Conservation (phyloP, 64 coral and sea anemone species). For the Actinia equina region DNA sequence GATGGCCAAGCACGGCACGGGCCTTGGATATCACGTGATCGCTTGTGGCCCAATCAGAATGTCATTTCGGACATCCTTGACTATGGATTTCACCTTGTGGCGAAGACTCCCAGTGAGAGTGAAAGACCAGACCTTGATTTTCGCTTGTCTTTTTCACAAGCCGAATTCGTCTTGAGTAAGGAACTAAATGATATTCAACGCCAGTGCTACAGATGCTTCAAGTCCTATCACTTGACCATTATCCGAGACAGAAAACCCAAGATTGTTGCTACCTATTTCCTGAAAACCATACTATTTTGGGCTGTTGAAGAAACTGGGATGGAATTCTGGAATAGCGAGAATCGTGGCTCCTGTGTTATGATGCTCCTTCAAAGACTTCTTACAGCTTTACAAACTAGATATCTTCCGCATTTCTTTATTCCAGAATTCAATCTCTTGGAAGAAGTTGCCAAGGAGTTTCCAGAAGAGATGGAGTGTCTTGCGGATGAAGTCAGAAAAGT, state of each 20-base stretch:
- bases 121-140: conserved; percentile 51
- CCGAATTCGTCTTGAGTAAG: conserved; percentile 55
- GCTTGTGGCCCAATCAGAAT: conserved; percentile 43
- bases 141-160: conserved; percentile 62
- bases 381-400: not conserved
- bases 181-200: conserved; percentile 51
- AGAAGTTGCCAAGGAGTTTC: conserved; percentile 36
- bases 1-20: conserved; percentile 50
- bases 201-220: conserved; percentile 64
- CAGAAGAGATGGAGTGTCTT: conserved; percentile 24
- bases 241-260: conserved; percentile 14
- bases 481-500: conserved; percentile 38
- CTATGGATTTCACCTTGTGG: conserved; percentile 56
- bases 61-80: conserved; percentile 35
- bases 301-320: conserved; percentile 59
- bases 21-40: conserved; percentile 49
- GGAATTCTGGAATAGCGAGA: conserved; percentile 55
- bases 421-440: conserved; percentile 49
- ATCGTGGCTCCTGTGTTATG: conserved; percentile 54
- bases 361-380: conserved; percentile 16
- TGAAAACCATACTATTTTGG: conserved; percentile 67
- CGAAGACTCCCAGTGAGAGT: conserved; percentile 28
- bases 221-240: conserved; percentile 48
- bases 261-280: conserved; percentile 43
- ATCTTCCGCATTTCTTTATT: conserved; percentile 64